phyloP scores from a whole-genome alignment of 2,888 invertebrate species.

The Standfussiana lucernea region DNA sequence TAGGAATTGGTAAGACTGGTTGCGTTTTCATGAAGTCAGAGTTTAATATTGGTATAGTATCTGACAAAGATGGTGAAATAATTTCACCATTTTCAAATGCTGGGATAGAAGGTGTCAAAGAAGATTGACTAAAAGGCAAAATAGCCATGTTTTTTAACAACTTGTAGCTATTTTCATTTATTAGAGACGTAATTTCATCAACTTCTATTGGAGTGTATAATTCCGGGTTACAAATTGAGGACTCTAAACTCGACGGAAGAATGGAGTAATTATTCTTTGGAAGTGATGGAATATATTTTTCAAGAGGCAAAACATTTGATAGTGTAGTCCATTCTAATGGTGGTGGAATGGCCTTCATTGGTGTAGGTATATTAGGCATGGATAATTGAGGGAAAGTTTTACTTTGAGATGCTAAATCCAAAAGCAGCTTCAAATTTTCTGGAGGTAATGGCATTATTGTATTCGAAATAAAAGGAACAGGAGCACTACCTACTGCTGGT shows the following conservation, averaged over 20 bases:
- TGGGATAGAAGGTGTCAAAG: neutral
- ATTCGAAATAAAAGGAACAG: neutral
- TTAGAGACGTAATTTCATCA: conserved; percentile 1
- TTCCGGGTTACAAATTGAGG: neutral
- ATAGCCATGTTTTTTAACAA: neutral
- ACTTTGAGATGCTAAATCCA: neutral
- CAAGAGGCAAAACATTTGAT: neutral
- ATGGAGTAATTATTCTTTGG: neutral
- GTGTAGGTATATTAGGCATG: neutral
- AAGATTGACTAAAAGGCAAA: neutral
- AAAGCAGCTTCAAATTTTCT: neutral
- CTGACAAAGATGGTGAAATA: neutral
- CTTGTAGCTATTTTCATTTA: neutral
- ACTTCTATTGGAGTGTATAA: neutral
- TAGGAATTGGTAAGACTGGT: neutral
- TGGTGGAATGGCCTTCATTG: neutral
- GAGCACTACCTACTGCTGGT: neutral
- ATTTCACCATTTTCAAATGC: neutral
- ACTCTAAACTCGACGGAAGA: neutral
- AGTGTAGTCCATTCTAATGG: neutral
- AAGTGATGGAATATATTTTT: neutral
- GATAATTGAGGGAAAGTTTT: neutral
- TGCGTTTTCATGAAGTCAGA: neutral
- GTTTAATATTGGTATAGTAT: neutral
- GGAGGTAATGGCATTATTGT: neutral